Evolutionary conservation across 2,888 invertebrate species (phyloP).

Genomic region (Harpalus rufipes): DNA sequence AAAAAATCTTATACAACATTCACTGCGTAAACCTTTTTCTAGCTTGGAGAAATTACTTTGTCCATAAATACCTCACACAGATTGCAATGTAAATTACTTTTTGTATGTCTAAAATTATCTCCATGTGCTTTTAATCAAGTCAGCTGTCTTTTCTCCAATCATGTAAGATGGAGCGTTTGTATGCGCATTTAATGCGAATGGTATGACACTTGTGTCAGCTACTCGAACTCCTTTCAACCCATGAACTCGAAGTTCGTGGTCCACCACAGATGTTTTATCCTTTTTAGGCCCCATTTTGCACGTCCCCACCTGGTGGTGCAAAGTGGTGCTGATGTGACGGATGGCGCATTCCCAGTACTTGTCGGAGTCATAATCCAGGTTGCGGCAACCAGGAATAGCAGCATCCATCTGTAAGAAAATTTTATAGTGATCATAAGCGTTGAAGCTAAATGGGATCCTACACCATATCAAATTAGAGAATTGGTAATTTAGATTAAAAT

Average conservation of each 20-base stretch:
- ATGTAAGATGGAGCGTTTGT: slow-evolving; percentile 79
- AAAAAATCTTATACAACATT: no score
- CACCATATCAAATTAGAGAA: no score
- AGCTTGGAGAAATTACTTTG: no score
- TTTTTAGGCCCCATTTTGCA: slow-evolving; percentile 80
- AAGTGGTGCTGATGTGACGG: slow-evolving; percentile 74
- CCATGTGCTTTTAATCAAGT: slow-evolving; percentile 78
- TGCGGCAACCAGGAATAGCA: slow-evolving; percentile 66
- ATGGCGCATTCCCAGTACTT: slow-evolving; percentile 60
- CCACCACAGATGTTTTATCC: slow-evolving; percentile 80
- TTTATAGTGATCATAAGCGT: no score
- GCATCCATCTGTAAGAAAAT: neutral
- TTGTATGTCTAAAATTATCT: neutral
- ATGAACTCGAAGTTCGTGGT: slow-evolving; percentile 78
- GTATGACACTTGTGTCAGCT: slow-evolving; percentile 80
- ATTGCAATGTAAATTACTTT: no score
- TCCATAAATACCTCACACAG: no score
- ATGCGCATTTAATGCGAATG: slow-evolving; percentile 78
- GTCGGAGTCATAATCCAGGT: slow-evolving; percentile 65
- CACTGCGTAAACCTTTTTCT: no score
- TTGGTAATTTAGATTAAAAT: no score
- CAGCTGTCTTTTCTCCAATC: slow-evolving; percentile 81
- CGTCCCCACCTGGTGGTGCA: slow-evolving; percentile 80
- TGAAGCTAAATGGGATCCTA: no score
- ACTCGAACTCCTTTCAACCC: slow-evolving; percentile 79